Evolutionary conservation across 2,113 vertebrate species (phyloP), one percentile per base, ranked within the genome.

Genomic region (Oryzias melastigma): DNA sequence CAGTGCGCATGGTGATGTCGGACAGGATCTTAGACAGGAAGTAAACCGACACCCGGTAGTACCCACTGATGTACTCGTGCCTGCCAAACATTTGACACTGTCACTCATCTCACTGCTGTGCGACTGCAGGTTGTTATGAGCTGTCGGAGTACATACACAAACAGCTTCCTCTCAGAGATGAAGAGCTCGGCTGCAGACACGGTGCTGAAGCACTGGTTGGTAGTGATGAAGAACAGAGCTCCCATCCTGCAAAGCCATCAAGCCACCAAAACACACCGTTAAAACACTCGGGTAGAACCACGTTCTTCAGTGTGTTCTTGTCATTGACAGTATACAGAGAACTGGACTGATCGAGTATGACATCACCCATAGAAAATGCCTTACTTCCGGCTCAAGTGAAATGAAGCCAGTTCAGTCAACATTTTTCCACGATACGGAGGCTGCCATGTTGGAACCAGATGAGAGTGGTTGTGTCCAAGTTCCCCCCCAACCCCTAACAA

Each of bases 51-150:
- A 90, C 90, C 79, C 95, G 88, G 88, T 99, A 99, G 87, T 99
- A 99, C 17, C 97, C 96, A 44, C 95, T 98, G 88, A 95, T 96
- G 69, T 95, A 96, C 71, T 98, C 97, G 5, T 99, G 96, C 68
- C 97, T 99, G 77, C 85, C 4, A 82, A n/a, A 85, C 57, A 82
- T 12, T 40, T 61, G 35, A 57, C 25, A 24, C 7, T 4, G 18
- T 13, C n/a, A 24, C 15, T 54, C 42, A 17, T 22, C 48, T 47
- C 17, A 7, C 0, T 19, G n/a, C 19, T 47, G n/a, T 15, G 19
- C n/a, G 10, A 19, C 8, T 18, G 46, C 46, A 3, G 43, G 16
- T 3, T 16, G 4, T 10, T 14, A 19, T 35, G 43, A n/a, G 0
- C 20, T 27, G 43, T 10, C 14, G 19, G 17, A 25, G 27, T 53